Base-by-base conservation (phyloP, 2,113 vertebrate species). In the Amphiprion ocellaris region DNA sequence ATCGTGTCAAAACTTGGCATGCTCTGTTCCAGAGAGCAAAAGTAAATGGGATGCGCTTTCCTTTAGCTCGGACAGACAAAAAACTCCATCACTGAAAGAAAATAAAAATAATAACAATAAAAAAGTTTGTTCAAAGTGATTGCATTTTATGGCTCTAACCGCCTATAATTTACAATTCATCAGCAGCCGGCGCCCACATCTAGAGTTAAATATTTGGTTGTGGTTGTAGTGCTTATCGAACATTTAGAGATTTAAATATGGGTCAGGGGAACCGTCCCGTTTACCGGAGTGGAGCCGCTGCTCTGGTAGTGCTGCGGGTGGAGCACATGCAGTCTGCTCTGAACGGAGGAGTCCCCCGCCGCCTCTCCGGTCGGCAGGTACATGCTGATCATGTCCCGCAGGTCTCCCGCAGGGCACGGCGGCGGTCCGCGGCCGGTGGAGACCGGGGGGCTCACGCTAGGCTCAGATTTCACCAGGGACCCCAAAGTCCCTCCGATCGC, bases 341-440 rank as follows among this genome's bases (percentile, higher is more conserved):
- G 97, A 50, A 96, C 96, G 14, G 94, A 88, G 67, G 96, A 94
- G 90, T 97, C 97, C 17, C 94, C 96, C 53, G 95, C 96, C 49
- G 93, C 94, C 86, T 97, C 97, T 5, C 97, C 96, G 65, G 93
- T 93, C n/a, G 98, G 98, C 94, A 99, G 96, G 90, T 98, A 99
- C 97, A 99, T 98, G 94, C 98, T 99, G 95, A 99, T 99, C 98
- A 99, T 99, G 93, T 99, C 98, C 79, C 98, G 94, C 92, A 99
- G 95, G 93, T 99, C 98, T 88, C 97, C 98, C 60, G 97, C 94
- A 28, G 97, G 96, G 86, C 98, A 98, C 7, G 97, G 96, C 58
- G 84, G 85, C 1, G 85, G 95, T 82, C 81, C 97, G 94, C 83
- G 96, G 87, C 87, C 96, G 92, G 95, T 88, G 65, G 96, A 93